Conservation (phyloP, 2,888 invertebrate genomes). For the Clusia tigrina region DNA sequence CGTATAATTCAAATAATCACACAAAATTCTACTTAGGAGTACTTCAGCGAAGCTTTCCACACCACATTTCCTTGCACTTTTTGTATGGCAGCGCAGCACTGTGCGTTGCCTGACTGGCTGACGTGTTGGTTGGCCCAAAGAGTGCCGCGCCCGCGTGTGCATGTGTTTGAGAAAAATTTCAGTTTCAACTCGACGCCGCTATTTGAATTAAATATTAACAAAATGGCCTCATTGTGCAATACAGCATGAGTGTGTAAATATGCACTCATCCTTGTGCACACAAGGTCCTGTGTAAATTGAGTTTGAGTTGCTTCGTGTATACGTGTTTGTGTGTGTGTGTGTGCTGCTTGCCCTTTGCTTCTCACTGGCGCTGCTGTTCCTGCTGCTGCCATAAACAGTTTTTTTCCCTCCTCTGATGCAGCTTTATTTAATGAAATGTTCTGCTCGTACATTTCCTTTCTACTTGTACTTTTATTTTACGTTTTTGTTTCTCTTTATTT, state of each 20-base stretch:
- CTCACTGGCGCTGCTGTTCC: background rate
- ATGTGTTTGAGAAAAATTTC: slow-evolving; percentile 11
- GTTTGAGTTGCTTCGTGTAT: too few relatives aligned
- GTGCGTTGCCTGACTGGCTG: too few relatives aligned
- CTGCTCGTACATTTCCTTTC: slow-evolving; percentile 17
- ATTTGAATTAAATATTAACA: slow-evolving; percentile 59
- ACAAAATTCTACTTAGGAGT: too few relatives aligned
- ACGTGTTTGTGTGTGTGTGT: too few relatives aligned
- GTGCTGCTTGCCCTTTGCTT: background rate
- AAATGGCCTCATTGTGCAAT: slow-evolving; percentile 56
- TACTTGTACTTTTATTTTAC: slow-evolving; percentile 11
- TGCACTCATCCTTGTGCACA: slow-evolving; percentile 8
- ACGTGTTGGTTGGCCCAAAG: too few relatives aligned
- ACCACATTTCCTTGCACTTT: too few relatives aligned
- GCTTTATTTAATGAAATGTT: slow-evolving; percentile 28
- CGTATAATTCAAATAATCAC: too few relatives aligned
- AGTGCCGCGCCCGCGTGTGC: background rate
- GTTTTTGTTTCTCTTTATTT: slow-evolving; percentile 24
- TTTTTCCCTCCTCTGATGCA: background rate
- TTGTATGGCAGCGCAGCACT: too few relatives aligned
- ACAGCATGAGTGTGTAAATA: slow-evolving; percentile 35
- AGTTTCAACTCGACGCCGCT: slow-evolving; percentile 37
- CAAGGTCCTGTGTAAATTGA: slow-evolving; percentile 6
- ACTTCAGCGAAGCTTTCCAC: too few relatives aligned
- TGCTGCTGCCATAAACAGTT: background rate